Base-by-base conservation (phyloP, 2,797 vertebrate species). In the Carapus acus region DNA sequence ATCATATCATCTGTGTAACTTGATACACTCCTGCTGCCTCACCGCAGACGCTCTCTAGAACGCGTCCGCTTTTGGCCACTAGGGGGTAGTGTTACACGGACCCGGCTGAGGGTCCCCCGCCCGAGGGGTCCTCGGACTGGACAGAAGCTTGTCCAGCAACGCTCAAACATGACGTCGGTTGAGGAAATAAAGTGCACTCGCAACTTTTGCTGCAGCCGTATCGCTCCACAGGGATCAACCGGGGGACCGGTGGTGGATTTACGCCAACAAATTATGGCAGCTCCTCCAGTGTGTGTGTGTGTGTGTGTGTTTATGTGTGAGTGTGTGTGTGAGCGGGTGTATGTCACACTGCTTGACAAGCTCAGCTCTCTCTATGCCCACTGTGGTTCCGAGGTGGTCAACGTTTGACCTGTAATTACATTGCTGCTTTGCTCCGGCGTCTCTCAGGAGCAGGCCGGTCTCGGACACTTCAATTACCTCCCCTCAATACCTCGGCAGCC, bases 381-480 rank as follows among this genome's bases (percentile, higher is more conserved):
- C 67, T 50, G 67, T 65, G 71, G 77, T 67, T 81, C 78, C 53
- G 64, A 80, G 70, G 73, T 78, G 75, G 53, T 83, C 78, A 82
- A 83, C 85, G 77, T 77, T 77, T 85, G 78, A 85, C 80, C 82
- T 88, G 85, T 86, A 85, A 88, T 88, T 83, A 85, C 82, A 74
- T 65, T 72, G 73, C 59, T 67, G 73, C 74, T 77, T 64, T 65
- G 59, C 69, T 75, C 76, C 56, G 58, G 60, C 40, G 62, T 81
- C 73, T 77, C 69, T 51, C 54, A 29, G 55, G 69, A 73, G 66
- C 63, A 61, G 54, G 57, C 53, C 66, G 69, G 57, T 73, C 64
- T 40, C 23, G 22, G 61, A 67, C 72, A 75, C 79, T 74, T 77
- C 69, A 72, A 65, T 74, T 76, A 73, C 68, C 55, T 74, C 62